Evolutionary conservation across 1,140 invertebrate species (phyloP), one percentile per base, ranked within the genome.

Genomic region (Apocrypta bakeri): DNA sequence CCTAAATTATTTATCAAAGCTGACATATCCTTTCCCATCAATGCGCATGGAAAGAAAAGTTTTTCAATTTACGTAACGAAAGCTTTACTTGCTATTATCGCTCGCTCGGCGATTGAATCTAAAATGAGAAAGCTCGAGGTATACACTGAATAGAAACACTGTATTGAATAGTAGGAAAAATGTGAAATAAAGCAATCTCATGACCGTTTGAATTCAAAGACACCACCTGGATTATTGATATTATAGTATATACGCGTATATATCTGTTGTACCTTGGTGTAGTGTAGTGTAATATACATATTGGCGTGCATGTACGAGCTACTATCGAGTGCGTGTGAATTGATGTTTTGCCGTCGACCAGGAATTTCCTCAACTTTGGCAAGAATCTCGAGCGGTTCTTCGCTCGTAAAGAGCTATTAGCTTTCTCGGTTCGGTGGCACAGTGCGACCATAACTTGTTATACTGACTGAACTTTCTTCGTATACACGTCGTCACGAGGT

Each of bases 381-480:
- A 25, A 61, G 72, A 81, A 74, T 81, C 79, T 73, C 33, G 48
- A 14, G 11, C 69, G 56, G 31, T 72, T 40, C 42, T 21, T 66
- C 27, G 73, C 79, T 82, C 68, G 68, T 72, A 82, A 82, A 72
- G 12, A 2, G 21, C n/a, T 72, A 82, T 82, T 82, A 77, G 68
- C 42, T 75, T 76, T 78, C 74, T 24, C 24, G 25, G 48, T 25
- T 56, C 40, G 40, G 72, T 17, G 25, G 17, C n/a, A 11, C 68
- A 17, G 2, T 37, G 31, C 42, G 29, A 33, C 37, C 25, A 64
- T 80, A 42, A 6, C 40, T 81, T 40, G 71, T 75, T 81, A 74
- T 24, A 24, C 63, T n/a, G 12, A n/a, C 61, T 33, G 31, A 24
- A 63, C 1, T 81, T 81, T 75, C 27, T 81, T 42, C 9, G 33